Percentiles rank a stretch among this genome's conserved stretches.
phyloP scores from a whole-genome alignment of 2,888 invertebrate species.

The Drosophila merina region DNA sequence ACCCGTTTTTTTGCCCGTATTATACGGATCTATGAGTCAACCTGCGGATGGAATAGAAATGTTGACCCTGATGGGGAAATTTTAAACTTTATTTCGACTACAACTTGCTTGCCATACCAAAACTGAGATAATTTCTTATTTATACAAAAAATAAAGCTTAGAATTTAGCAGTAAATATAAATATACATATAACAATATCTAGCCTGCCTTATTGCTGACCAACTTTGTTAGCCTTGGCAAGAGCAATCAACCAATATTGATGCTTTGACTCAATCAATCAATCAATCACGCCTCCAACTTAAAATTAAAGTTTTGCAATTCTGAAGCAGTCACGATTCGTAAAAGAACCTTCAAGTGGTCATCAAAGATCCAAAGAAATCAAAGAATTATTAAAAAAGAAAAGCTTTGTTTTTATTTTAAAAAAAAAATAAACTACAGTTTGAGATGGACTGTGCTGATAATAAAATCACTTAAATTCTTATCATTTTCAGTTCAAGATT shows the following conservation, averaged over 20 bases:
- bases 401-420: not conserved
- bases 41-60: slow-evolving; percentile 31
- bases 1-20: slow-evolving; percentile 22
- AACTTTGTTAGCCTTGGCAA: slow-evolving; percentile 2
- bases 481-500: not conserved
- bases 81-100: not conserved
- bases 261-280: slow-evolving; percentile 7
- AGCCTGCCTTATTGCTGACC: not conserved
- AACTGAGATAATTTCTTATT: too few species aligned
- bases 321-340: not conserved
- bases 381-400: not conserved
- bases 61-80: slow-evolving; percentile 23
- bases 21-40: slow-evolving; percentile 22
- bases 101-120: too few species aligned
- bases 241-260: slow-evolving; percentile 3
- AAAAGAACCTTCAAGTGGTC: not conserved
- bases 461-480: not conserved
- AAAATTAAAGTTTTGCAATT: not conserved
- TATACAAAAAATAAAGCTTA: not conserved
- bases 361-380: not conserved
- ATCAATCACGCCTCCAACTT: slow-evolving; percentile 4
- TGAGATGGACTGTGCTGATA: too few species aligned
- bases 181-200: not conserved
- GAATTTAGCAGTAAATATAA: not conserved
- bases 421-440: not conserved